Evolutionary conservation across 2,888 invertebrate genomes (phyloP), one percentile per base, ranked within the genome.

Genomic region (Petrolisthes manimaculis): DNA sequence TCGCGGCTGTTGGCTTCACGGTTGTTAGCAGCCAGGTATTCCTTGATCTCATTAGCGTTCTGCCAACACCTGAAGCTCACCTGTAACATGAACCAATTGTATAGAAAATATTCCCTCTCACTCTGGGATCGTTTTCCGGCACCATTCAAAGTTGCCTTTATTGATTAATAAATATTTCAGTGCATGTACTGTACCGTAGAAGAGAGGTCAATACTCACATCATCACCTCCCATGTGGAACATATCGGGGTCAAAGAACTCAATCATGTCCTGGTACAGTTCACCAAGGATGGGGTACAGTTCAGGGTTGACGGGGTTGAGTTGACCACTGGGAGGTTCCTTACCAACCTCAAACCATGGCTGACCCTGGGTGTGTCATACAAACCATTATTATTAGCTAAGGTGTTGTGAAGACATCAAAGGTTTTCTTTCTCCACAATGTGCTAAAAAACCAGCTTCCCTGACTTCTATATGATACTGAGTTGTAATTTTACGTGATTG

Each of bases 341-440:
- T 88, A 18, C 80, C 81, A 12, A 80, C 51, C 0, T 78, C 61
- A 56, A 95, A 94, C 96, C 96, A 97, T 0, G 95, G 95, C 88
- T 95, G 94, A 71, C 24, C 51, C 18, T 78, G 86, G 81, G 37
- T 37, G 37, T 37, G 37, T 37, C 37, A 37, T 37, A 37, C 37
- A 37, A 37, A 37, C 37, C 0, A 37, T 37, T 2, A 37, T 37
- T 37, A 37, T 37, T 37, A 37, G 0, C 37, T 37, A 37, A 37
- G 37, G 37, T 1, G 37, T 37, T 1, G 37, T 37, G 0, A 37
- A 37, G 37, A 37, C 37, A 37, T 37, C 37, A 37, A 2, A 37
- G 37, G 37, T 0, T 2, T 37, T 37, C 37, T 37, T 37, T 37
- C 37, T 37, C 2, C 37, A 37, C 37, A 37, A 1, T 37, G 37